Evolutionary conservation across 2,888 invertebrate species (phyloP), one percentile per base, ranked within the genome.

Genomic region (Pterostichus madidus): DNA sequence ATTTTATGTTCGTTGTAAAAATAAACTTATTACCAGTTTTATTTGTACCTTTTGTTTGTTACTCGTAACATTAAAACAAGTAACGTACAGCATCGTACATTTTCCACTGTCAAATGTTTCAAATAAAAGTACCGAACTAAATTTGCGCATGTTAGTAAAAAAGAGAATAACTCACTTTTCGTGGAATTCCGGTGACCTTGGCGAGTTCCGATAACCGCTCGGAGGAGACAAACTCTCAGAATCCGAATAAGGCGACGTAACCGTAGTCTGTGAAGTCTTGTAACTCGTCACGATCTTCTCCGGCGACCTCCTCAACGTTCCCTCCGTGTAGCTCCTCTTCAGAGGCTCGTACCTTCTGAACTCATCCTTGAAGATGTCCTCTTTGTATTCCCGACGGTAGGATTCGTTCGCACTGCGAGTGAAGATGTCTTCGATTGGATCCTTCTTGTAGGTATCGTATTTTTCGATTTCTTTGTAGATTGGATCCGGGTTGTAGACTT

Each of bases 161-260:
- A 71, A 81, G 84, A 80, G 80, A 56, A 79, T 79, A 64, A 91
- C 91, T 91, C 87, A 91, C 91, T 89, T 89, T 87, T 91, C 91
- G 85, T 90, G 90, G 86, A 90, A 91, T 83, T 91, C 91, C 11
- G 91, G 90, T 59, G 90, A 90, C 80, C 89, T 88, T 11, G 89
- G 88, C 39, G 87, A 84, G 81, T 86, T 88, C 84, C 89, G 87
- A 84, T 89, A 90, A 32, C 88, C 89, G 44, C 89, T 88, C 3
- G 90, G 89, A 8, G 90, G 90, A 7, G 90, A 90, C 56, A 90
- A 85, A 85, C 89, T 90, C 81, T 89, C 90, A n/a, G 89, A 86
- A 86, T 90, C 90, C 73, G 90, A 90, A 86, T 88, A 90, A 5
- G 88, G 88, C 84, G 88, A 88, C 6, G 87, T 88, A 64, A 87